Evolutionary conservation across 1,140 invertebrate genomes (phyloP).

Genomic region (Pseudachorutes palmiensis): DNA sequence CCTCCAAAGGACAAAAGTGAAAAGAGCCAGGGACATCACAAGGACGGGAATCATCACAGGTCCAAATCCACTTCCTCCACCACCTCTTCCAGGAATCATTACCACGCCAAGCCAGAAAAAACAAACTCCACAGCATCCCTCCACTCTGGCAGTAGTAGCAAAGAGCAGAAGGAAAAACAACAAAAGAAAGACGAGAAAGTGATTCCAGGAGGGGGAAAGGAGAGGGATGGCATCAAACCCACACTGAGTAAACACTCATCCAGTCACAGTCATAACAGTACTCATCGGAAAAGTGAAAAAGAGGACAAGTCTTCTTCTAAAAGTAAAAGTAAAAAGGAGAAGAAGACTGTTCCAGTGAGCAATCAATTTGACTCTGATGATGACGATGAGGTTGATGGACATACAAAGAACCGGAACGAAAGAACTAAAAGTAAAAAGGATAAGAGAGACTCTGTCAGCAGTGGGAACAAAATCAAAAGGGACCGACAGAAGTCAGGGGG

Average conservation of each 20-base stretch:
- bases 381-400: constrained; percentile 35
- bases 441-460: constrained; percentile 18
- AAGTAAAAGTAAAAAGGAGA: constrained; percentile 34
- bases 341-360: constrained; percentile 38
- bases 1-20: neutral
- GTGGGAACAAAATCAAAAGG: constrained; percentile 23
- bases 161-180: constrained; percentile 17
- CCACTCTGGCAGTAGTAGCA: constrained; percentile 15
- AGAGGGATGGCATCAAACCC: neutral
- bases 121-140: neutral
- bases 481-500: constrained; percentile 30
- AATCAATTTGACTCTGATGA: constrained; percentile 29
- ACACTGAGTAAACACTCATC: neutral
- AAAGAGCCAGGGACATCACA: constrained; percentile 18
- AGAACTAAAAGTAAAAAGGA: constrained; percentile 18
- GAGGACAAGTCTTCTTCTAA: constrained; percentile 20
- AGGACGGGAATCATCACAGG: constrained; percentile 32
- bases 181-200: constrained; percentile 2
- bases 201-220: neutral
- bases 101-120: constrained; percentile 20
- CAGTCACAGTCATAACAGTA: neutral
- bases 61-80: constrained; percentile 29
- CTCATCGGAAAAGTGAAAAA: constrained; percentile 11
- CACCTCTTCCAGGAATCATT: constrained; percentile 29
- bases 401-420: constrained; percentile 15